A percentile compares a stretch with the other conserved stretches of the same genome.
These are phyloP conservation scores for Epinotia demarniana DNA, from an alignment of 2,888 invertebrate species.

Conservation along the genomic window DNA sequence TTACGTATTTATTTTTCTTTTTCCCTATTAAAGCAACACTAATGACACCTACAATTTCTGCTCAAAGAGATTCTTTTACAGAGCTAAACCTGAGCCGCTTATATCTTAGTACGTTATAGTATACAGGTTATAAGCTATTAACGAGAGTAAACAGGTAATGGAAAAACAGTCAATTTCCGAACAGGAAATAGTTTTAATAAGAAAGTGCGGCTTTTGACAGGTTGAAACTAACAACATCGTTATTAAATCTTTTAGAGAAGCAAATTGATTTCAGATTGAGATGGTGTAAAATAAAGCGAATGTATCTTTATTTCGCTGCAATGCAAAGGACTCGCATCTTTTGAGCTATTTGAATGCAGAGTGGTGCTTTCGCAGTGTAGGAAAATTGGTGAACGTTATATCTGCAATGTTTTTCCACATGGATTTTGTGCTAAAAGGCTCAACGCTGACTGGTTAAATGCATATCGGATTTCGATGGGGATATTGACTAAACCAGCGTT, in stretches of 20 bases:
- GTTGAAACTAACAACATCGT: slow-evolving; percentile 2
- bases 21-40: slow-evolving; percentile 1
- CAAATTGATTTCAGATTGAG: neutral
- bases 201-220: neutral
- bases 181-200: slow-evolving; percentile 17
- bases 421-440: slow-evolving; percentile 5
- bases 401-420: neutral
- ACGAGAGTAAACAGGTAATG: slow-evolving; percentile 1
- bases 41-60: neutral
- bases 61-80: slow-evolving; percentile 9
- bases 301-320: neutral
- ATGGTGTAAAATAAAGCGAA: too few species aligned
- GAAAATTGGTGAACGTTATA: neutral
- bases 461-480: neutral
- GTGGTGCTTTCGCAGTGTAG: neutral
- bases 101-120: neutral
- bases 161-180: slow-evolving; percentile 20
- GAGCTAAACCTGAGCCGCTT: slow-evolving; percentile 6
- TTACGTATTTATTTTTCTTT: neutral
- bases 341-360: slow-evolving; percentile 10
- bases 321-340: slow-evolving; percentile 11
- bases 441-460: neutral
- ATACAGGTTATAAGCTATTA: neutral
- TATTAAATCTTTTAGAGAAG: neutral
- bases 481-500: neutral